Base-by-base conservation (phyloP, 2,113 vertebrate genomes). In the Numida meleagris region DNA sequence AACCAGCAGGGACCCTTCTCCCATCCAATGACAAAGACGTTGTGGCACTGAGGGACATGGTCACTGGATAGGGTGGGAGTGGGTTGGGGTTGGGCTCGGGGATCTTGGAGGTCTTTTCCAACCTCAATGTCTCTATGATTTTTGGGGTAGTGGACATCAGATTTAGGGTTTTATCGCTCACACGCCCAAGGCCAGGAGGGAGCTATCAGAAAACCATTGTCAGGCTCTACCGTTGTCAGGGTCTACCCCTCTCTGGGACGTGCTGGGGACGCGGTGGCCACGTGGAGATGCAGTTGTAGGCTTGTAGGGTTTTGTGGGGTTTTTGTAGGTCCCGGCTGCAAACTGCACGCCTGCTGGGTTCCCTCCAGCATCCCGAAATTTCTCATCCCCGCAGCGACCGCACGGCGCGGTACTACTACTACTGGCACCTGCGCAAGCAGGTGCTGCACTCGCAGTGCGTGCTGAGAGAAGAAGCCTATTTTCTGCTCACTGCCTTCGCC, bases 371-470 rank as follows among this genome's bases (percentile, higher is more conserved):
- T 29, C 61, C 61, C 38, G 7, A 40, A 40, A 19, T 29, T 82
- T 58, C 10, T 62, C 63, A 46, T 65, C 67, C 67, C 66, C 33
- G 4, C 97, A 99, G 99, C 5, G 99, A 99, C 98, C 98, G 99
- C 25, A 98, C 98, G 1, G 99, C 99, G 11, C 98, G 99, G 57
- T 99, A 99, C 96, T 99, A 99, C 94, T 99, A 99, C 97, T 99
- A 99, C 98, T 99, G 99, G 99, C 99, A 99, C 98, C 97, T 99
- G 94, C 97, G 99, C 97, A 99, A 99, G 89, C 99, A 99, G 97
- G 98, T 99, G 86, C 98, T 99, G 89, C 98, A 98, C 46, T 99
- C 99, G 2, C 99, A 99, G 97, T 99, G 99, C 17, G 98, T 98
- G 77, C 98, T 98, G 78, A 94, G 99, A 27, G 99, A 99, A 51